phyloP scores from a whole-genome alignment of 2,113 vertebrate genomes.

The Indri indri region DNA sequence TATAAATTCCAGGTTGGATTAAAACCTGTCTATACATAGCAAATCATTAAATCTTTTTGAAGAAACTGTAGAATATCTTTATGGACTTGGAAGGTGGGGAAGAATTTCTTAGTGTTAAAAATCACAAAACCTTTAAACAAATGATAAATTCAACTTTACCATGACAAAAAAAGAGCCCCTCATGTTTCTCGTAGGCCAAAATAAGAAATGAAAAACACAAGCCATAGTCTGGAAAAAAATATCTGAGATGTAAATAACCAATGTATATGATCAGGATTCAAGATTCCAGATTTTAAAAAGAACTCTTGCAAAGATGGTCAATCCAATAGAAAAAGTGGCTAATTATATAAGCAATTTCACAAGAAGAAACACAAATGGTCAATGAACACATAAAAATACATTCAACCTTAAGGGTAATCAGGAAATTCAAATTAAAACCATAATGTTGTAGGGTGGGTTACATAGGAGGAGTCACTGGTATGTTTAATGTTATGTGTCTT shows the following conservation, averaged over 20 bases:
- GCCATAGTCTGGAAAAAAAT: not conserved
- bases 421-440: constrained; percentile 14
- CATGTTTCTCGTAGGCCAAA: not conserved
- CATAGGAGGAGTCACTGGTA: not conserved
- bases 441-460: not conserved
- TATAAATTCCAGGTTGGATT: not conserved
- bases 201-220: not conserved
- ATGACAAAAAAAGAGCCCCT: not conserved
- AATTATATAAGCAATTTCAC: not conserved
- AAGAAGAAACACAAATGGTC: not conserved
- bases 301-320: not conserved
- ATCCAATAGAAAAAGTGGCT: not conserved
- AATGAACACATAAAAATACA: not conserved
- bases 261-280: not conserved
- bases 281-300: not conserved
- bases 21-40: not conserved
- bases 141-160: not conserved
- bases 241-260: not conserved
- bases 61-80: not conserved
- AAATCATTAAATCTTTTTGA: not conserved
- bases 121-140: not conserved
- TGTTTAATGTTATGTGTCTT: not conserved
- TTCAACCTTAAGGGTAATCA: not conserved
- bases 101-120: constrained; percentile 40
- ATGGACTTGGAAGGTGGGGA: not conserved